Evolutionary conservation across 2,797 vertebrate genomes (phyloP), one percentile per base, ranked within the genome.

Genomic region (Anableps anableps): DNA sequence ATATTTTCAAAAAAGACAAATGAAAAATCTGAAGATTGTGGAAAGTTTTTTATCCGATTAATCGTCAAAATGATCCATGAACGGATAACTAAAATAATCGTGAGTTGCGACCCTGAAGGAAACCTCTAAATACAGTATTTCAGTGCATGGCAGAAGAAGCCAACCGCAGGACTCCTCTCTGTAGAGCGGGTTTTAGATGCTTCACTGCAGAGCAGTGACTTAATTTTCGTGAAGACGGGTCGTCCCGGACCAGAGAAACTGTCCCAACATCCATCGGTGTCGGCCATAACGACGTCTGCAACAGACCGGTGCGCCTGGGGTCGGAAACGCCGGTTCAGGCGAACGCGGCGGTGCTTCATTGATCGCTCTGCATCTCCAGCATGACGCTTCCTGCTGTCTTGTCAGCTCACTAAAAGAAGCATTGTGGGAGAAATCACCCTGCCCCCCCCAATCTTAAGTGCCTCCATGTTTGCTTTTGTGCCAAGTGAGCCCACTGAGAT

Each of bases 391-490:
- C 86, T 60, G 83, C 75, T 11, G 55, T 79, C 81, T 72, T 76
- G 88, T 88, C 84, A 73, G 74, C 82, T 58, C 29, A 4, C 68
- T 88, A 80, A 91, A 88, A 86, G 86, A 86, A 34, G 81, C 82
- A 81, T 82, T 91, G 91, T 90, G 88, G 86, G 85, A 90, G 84
- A 88, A 88, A 88, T 83, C n/a, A n/a, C n/a, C n/a, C n/a, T n/a
- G n/a, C 83, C 89, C 83, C 76, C 84, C 83, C 75, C 84, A 13
- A 76, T n/a, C 87, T 89, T 80, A 91, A 93, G 87, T 89, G 90
- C 86, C 83, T 72, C 85, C 70, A 36, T 90, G 91, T 93, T 91
- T 91, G 86, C 89, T 75, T 94, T 93, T 91, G 91, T 91, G 88
- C 88, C 85, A 48, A 78, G 84, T 1, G 81, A 89, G 84, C 45